A percentile compares a stretch with the other conserved stretches of the same genome.
phyloP scores from a whole-genome alignment of 1,140 invertebrate species.

The Aphaenogaster ashmeadi region DNA sequence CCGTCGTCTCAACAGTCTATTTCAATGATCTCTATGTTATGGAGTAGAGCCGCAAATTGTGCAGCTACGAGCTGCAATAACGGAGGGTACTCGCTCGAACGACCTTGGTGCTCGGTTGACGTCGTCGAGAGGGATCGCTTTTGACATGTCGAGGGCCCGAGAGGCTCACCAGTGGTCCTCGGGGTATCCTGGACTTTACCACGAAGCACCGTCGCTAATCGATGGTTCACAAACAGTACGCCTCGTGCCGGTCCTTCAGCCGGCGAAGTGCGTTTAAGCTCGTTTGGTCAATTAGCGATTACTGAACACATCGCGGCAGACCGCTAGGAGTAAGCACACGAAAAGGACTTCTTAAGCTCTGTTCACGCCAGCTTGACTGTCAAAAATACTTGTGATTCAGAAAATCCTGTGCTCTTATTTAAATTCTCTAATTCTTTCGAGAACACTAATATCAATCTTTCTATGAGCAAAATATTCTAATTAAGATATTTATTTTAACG shows the following conservation, averaged over 20 bases:
- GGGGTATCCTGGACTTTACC: slow-evolving; percentile 76
- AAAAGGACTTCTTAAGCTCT: slow-evolving; percentile 58
- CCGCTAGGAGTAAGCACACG: slow-evolving; percentile 57
- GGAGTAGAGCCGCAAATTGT: slow-evolving; percentile 66
- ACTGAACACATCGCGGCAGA: slow-evolving; percentile 59
- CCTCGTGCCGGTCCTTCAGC: slow-evolving; percentile 67
- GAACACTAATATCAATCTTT: background rate
- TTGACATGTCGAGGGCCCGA: slow-evolving; percentile 75
- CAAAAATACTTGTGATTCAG: background rate
- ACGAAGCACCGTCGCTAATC: slow-evolving; percentile 80
- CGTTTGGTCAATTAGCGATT: slow-evolving; percentile 83
- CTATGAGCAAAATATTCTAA: background rate
- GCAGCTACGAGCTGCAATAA: slow-evolving; percentile 56
- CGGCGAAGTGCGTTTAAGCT: slow-evolving; percentile 83
- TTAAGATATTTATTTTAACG: background rate
- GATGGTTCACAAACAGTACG: slow-evolving; percentile 83
- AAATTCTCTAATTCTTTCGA: background rate
- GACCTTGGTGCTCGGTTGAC: slow-evolving; percentile 70
- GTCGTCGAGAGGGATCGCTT: slow-evolving; percentile 75
- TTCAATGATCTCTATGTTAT: slow-evolving; percentile 27
- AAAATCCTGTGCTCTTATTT: background rate
- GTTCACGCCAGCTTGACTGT: slow-evolving; percentile 40
- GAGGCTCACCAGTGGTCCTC: slow-evolving; percentile 71
- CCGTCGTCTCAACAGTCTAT: slow-evolving; percentile 9
- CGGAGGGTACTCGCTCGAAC: slow-evolving; percentile 66